Percentiles rank a stretch among this genome's conserved stretches.
Evolutionary conservation across 1,140 invertebrate species (phyloP).

Genomic region (Nylanderia fulva): DNA sequence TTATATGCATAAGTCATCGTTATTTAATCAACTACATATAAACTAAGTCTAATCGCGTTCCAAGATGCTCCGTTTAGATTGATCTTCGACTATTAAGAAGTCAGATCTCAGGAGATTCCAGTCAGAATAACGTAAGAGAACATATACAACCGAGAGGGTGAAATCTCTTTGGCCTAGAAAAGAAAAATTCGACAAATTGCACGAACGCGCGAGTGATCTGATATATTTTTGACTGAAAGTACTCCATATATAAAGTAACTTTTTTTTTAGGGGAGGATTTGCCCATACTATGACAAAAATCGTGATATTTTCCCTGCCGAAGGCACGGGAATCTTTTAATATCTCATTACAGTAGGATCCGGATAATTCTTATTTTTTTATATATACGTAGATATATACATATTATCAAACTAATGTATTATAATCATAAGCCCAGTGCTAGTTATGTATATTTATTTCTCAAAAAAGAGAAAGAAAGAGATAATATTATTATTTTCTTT

Average conservation of each 20-base stretch:
- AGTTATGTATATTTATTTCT: too few species aligned
- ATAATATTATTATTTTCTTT: too few species aligned
- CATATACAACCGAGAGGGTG: slow-evolving; percentile 4
- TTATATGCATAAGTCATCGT: slow-evolving; percentile 86
- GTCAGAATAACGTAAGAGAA: slow-evolving; percentile 38
- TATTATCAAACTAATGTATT: too few species aligned
- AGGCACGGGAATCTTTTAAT: slow-evolving; percentile 1
- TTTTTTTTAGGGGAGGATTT: slow-evolving; percentile 49
- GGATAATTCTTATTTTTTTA: too few species aligned
- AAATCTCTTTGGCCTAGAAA: slow-evolving; percentile 82
- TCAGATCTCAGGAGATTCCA: slow-evolving; percentile 64
- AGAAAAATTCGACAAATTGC: slow-evolving; percentile 36
- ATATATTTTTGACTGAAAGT: slow-evolving; percentile 80
- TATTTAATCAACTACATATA: slow-evolving; percentile 77
- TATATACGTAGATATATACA: too few species aligned
- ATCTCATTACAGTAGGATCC: slow-evolving; percentile 1
- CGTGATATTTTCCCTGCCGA: slow-evolving; percentile 3
- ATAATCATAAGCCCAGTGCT: too few species aligned
- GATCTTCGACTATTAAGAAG: slow-evolving; percentile 52
- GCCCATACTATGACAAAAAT: slow-evolving; percentile 32
- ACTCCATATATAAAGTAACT: slow-evolving; percentile 69
- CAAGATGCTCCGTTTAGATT: slow-evolving; percentile 63
- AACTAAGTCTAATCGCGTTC: slow-evolving; percentile 74
- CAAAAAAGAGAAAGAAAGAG: too few species aligned
- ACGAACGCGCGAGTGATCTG: slow-evolving; percentile 68